Evolutionary conservation across 1,140 invertebrate genomes (phyloP).

Genomic region (Drosophila insularis): DNA sequence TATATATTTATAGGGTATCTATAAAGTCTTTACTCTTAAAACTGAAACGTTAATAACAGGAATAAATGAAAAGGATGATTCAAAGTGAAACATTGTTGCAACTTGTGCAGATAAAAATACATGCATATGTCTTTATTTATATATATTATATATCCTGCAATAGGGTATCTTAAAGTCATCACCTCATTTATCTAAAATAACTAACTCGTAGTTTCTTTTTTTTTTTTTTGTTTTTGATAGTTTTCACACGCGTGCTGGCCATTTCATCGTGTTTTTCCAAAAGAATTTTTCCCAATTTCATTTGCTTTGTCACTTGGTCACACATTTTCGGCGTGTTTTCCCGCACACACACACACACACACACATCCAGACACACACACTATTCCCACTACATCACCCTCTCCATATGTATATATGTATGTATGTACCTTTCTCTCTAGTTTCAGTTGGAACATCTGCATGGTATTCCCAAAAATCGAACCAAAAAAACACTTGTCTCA

Average conservation of each 20-base stretch:
- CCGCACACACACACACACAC: background rate
- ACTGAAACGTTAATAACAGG: too few species aligned
- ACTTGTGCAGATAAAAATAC: background rate
- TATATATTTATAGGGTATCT: too few species aligned
- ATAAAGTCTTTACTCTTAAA: too few species aligned
- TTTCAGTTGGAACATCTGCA: slow-evolving; percentile 10
- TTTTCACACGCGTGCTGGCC: slow-evolving; percentile 16
- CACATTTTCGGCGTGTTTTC: slow-evolving; percentile 25
- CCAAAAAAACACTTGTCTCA: slow-evolving; percentile 17
- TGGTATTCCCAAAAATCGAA: slow-evolving; percentile 9
- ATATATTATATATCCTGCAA: background rate
- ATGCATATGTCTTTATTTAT: too few species aligned
- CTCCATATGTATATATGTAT: too few species aligned
- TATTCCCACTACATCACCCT: background rate
- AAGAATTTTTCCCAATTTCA: slow-evolving; percentile 1
- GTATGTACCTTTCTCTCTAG: background rate
- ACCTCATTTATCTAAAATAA: background rate
- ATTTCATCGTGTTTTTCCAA: slow-evolving; percentile 14
- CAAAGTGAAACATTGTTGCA: background rate
- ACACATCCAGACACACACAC: background rate
- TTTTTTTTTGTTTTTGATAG: background rate
- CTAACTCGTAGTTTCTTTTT: background rate
- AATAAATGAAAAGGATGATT: background rate
- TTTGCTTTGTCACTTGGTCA: slow-evolving; percentile 7
- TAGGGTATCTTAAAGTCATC: background rate